Evolutionary conservation across 2,888 invertebrate species (phyloP).

Genomic region (Cinara cedri): DNA sequence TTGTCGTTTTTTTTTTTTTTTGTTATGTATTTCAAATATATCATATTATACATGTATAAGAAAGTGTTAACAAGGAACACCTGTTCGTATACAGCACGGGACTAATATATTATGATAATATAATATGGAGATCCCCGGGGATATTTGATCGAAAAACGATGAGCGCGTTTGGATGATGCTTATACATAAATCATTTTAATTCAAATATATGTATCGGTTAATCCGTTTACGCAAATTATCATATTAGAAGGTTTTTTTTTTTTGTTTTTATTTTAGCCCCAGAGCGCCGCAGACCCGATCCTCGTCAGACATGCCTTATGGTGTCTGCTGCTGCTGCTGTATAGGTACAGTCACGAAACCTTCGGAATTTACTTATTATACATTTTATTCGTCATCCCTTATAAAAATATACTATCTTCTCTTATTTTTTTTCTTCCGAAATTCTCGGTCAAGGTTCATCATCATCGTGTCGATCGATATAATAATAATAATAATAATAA

Average conservation of each 20-base stretch:
- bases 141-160: slow-evolving; percentile 11
- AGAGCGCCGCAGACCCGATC: background rate
- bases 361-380: slow-evolving; percentile 28
- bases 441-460: slow-evolving; percentile 50
- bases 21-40: slow-evolving; percentile 1
- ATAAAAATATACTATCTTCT: background rate
- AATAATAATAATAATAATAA: no score
- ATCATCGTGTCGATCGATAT: slow-evolving; percentile 23
- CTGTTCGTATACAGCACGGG: slow-evolving; percentile 30
- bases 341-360: background rate
- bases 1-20: background rate
- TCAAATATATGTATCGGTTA: no score
- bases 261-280: slow-evolving; percentile 3
- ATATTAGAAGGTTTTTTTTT: background rate
- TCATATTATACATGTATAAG: slow-evolving; percentile 2
- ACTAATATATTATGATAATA: background rate
- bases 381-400: slow-evolving; percentile 32
- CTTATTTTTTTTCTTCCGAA: background rate
- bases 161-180: background rate
- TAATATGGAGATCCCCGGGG: slow-evolving; percentile 24
- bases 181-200: background rate
- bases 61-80: slow-evolving; percentile 42
- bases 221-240: slow-evolving; percentile 36
- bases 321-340: background rate
- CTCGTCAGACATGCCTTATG: slow-evolving; percentile 12